Percentiles rank a stretch among this genome's conserved stretches.
These are phyloP conservation scores for Drosophila ustulata DNA, from an alignment of 2,888 invertebrate genomes.

Conservation along the genomic window DNA sequence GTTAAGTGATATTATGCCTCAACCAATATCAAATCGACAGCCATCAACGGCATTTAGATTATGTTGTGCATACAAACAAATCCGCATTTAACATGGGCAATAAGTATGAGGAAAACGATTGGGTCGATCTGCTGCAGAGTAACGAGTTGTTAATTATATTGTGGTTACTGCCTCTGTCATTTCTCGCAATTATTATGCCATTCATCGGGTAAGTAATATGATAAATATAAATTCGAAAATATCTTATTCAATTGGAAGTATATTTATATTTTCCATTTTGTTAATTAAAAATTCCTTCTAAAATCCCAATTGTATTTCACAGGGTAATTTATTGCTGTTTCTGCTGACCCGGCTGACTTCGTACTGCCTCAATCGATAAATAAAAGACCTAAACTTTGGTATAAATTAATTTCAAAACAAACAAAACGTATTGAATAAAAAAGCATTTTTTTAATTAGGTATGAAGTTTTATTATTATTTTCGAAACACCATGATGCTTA, in stretches of 20 bases:
- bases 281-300: too few relatives aligned
- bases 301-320: background rate
- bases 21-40: background rate
- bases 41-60: background rate
- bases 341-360: too few relatives aligned
- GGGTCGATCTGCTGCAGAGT: conserved; percentile 85
- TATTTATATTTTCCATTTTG: too few relatives aligned
- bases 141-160: conserved; percentile 86
- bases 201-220: conserved; percentile 88
- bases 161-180: conserved; percentile 87
- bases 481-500: too few relatives aligned
- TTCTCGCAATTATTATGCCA: conserved; percentile 91
- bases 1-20: background rate
- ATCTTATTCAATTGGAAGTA: too few relatives aligned
- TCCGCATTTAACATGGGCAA: conserved; percentile 60
- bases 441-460: too few relatives aligned
- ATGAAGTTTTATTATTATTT: too few relatives aligned
- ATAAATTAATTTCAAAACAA: too few relatives aligned
- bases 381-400: too few relatives aligned
- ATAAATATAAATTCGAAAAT: background rate
- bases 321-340: conserved; percentile 85
- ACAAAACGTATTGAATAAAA: too few relatives aligned
- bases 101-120: conserved; percentile 83
- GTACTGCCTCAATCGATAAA: too few relatives aligned
- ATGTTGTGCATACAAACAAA: background rate